phyloP scores from a whole-genome alignment of 2,113 vertebrate species.

The Cyphomyrus plagiostoma region DNA sequence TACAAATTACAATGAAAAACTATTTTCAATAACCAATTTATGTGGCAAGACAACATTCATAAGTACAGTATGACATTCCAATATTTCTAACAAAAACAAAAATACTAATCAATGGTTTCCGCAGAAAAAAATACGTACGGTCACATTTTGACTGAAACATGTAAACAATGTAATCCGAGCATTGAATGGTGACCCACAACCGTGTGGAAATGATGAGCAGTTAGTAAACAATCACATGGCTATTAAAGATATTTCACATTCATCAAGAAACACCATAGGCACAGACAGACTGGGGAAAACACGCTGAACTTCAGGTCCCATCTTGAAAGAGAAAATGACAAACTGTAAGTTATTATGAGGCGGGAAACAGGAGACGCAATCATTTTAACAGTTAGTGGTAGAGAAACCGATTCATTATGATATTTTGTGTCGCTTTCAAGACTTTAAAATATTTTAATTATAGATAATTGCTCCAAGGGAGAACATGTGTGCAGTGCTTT shows the following conservation, averaged over 20 bases:
- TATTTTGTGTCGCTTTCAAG: slow-evolving; percentile 35
- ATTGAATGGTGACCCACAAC: neutral
- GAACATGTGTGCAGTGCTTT: slow-evolving; percentile 29
- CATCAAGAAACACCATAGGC: neutral
- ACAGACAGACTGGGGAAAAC: neutral
- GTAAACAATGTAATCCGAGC: neutral
- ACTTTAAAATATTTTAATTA: slow-evolving; percentile 44
- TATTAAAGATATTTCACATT: neutral
- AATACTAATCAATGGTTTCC: neutral
- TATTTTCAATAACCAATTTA: neutral
- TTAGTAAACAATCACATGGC: slow-evolving; percentile 7
- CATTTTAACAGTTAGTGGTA: slow-evolving; percentile 33
- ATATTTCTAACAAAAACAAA: neutral
- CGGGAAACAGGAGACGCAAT: slow-evolving; percentile 32
- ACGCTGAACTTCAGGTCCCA: neutral
- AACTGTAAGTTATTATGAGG: slow-evolving; percentile 42
- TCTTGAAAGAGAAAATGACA: slow-evolving; percentile 31
- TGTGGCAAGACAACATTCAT: neutral
- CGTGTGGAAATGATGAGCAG: neutral
- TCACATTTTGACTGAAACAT: neutral
- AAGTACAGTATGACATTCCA: neutral
- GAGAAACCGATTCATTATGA: slow-evolving; percentile 42
- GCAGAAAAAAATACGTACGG: neutral
- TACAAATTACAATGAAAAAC: neutral
- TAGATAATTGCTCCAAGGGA: slow-evolving; percentile 32